Conservation (phyloP, 2,113 vertebrate genomes). For the Tympanuchus pallidicinctus region DNA sequence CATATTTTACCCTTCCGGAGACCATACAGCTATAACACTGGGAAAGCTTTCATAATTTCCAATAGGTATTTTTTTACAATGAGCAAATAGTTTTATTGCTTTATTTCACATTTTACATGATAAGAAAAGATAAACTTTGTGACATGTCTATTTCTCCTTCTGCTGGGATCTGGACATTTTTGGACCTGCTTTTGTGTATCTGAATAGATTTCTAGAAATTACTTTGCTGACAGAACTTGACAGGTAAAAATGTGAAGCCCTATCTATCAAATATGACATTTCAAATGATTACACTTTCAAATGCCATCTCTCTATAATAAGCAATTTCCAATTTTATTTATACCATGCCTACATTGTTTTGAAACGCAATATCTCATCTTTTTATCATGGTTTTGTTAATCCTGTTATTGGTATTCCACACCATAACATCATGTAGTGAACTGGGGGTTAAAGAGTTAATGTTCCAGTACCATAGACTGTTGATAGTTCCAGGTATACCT, state of each 20-base stretch:
- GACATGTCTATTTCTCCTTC: neutral
- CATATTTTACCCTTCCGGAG: neutral
- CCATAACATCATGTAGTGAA: too few relatives aligned
- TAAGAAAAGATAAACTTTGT: neutral
- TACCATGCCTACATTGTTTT: neutral
- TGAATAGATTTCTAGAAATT: neutral
- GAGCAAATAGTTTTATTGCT: rapidly evolving
- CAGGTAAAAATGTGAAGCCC: neutral
- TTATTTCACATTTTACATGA: neutral
- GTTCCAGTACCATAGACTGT: too few relatives aligned
- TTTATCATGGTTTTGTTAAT: too few relatives aligned
- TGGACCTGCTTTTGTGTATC: neutral
- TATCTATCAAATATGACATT: neutral
- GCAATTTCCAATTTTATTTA: neutral
- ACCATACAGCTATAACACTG: neutral
- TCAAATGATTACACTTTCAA: neutral
- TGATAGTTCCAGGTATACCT: too few relatives aligned
- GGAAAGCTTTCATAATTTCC: neutral
- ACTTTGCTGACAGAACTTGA: neutral
- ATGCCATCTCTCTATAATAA: neutral
- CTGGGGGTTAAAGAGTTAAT: too few relatives aligned
- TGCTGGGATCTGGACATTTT: neutral
- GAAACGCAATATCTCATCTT: neutral
- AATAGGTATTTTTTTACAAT: neutral
- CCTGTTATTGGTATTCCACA: too few relatives aligned